A percentile compares a stretch with the other conserved stretches of the same genome.
Evolutionary conservation across 2,113 vertebrate genomes (phyloP).

Genomic region (Cisticola juncidis): DNA sequence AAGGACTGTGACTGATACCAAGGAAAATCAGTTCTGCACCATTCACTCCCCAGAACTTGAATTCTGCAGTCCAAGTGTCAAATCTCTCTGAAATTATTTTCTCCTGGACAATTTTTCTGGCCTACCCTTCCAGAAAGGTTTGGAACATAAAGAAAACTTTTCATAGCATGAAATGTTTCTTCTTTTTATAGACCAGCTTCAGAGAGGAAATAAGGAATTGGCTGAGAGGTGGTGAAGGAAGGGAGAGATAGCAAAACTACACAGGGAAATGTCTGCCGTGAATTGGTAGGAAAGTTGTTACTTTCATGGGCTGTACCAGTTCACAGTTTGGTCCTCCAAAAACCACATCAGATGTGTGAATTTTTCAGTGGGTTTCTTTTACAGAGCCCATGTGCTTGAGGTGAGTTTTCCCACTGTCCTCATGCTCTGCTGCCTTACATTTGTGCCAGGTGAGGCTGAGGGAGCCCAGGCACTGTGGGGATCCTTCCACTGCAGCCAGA

Average conservation of each 20-base stretch:
- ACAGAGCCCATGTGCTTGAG: not conserved
- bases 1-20: not conserved
- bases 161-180: not conserved
- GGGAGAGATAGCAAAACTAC: not conserved
- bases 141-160: not conserved
- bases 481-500: not conserved
- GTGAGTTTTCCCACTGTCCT: not conserved
- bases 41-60: fast-evolving
- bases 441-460: not conserved
- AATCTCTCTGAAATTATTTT: not conserved
- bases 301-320: not conserved
- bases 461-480: not conserved
- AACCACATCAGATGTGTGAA: not conserved
- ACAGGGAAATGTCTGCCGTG: not conserved
- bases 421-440: not conserved
- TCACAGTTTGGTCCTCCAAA: not conserved
- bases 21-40: not conserved
- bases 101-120: not conserved
- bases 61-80: not conserved
- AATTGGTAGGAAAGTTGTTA: not conserved
- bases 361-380: not conserved
- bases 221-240: not conserved
- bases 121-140: not conserved
- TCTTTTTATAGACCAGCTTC: not conserved
- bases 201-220: not conserved